Evolutionary conservation across 2,888 invertebrate species (phyloP), one percentile per base, ranked within the genome.

Genomic region (Hololepta plana): DNA sequence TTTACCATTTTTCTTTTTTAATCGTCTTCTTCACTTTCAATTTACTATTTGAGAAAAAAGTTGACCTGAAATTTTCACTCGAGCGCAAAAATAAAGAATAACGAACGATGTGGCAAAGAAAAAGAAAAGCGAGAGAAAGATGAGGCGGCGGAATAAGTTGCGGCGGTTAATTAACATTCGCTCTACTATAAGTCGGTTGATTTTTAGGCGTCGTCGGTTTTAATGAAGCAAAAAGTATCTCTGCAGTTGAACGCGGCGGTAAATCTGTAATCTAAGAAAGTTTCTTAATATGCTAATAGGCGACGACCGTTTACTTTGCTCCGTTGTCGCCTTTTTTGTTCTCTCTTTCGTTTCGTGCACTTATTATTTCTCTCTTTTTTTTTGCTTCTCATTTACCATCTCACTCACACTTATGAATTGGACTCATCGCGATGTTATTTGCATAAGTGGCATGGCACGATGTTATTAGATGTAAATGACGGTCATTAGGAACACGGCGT

Each of bases 381-480:
- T n/a, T n/a, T n/a, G n/a, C n/a, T n/a, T n/a, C n/a, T n/a, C n/a
- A n/a, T n/a, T n/a, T n/a, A n/a, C n/a, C n/a, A n/a, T n/a, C n/a
- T n/a, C n/a, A n/a, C n/a, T n/a, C n/a, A n/a, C n/a, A n/a, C n/a
- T n/a, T n/a, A n/a, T n/a, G n/a, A n/a, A n/a, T n/a, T n/a, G n/a
- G n/a, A n/a, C n/a, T 34, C 26, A 32, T 29, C 22, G 31, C 31
- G 27, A 28, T 30, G 35, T 29, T 34, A 35, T 38, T 35, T 34
- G 34, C 38, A 38, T 38, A 38, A 40, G 38, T 40, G 39, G 38
- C 35, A 35, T 37, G 35, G 37, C 36, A 38, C 29, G 37, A 38
- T 37, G 40, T 40, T 40, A 41, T 41, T 41, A 40, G 41, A 41
- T 41, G 41, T 41, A 41, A 41, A 41, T 41, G 40, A 37, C 39